A percentile compares a stretch with the other conserved stretches of the same genome.
These are phyloP conservation scores for Eutrigla gurnardus DNA, from an alignment of 2,797 vertebrate genomes.

Conservation along the genomic window DNA sequence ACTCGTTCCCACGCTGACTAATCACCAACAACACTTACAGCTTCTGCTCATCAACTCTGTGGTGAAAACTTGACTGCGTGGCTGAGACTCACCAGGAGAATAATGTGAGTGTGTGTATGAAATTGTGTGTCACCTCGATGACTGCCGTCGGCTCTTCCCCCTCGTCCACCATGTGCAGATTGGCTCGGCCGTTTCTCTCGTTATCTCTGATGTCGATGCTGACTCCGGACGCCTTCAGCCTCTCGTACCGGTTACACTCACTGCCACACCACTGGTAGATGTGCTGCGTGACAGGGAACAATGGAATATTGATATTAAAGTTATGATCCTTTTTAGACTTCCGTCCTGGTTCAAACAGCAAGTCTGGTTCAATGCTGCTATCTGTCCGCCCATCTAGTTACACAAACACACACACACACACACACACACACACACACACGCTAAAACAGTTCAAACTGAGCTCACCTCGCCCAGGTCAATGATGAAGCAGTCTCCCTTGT, in stretches of 20 bases:
- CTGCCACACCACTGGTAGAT: slow-evolving; percentile 90
- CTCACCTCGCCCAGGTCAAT: slow-evolving; percentile 83
- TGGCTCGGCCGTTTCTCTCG: slow-evolving; percentile 87
- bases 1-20: slow-evolving; percentile 57
- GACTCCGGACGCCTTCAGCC: slow-evolving; percentile 86
- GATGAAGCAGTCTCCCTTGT: slow-evolving; percentile 87
- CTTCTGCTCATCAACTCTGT: slow-evolving; percentile 15
- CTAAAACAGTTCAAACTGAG: background rate
- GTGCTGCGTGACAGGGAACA: slow-evolving; percentile 69
- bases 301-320: background rate
- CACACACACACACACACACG: background rate
- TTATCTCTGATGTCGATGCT: slow-evolving; percentile 88
- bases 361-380: too few species aligned
- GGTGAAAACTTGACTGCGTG: slow-evolving; percentile 1
- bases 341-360: too few species aligned
- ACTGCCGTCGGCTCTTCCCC: slow-evolving; percentile 86
- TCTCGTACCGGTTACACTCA: slow-evolving; percentile 88
- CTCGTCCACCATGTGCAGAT: slow-evolving; percentile 84
- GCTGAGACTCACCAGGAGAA: background rate
- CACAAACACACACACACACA: too few species aligned
- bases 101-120: slow-evolving; percentile 11
- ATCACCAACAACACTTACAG: slow-evolving; percentile 15
- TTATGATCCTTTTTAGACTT: background rate
- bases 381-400: too few species aligned
- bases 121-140: slow-evolving; percentile 78